A percentile compares a stretch with the other conserved stretches of the same genome.
phyloP scores from a whole-genome alignment of 2,888 invertebrate species.

The Diarsia brunnea region DNA sequence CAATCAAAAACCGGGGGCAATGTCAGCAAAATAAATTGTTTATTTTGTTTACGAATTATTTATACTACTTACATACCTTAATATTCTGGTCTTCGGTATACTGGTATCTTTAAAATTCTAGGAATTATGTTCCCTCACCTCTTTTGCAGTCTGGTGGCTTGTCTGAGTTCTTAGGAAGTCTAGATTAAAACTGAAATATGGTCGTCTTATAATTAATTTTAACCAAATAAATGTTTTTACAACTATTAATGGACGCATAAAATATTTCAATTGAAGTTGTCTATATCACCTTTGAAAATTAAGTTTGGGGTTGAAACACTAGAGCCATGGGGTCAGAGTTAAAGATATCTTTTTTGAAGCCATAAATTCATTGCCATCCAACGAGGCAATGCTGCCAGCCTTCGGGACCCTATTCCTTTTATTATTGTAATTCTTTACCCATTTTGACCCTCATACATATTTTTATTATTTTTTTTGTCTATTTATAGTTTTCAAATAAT shows the following conservation, averaged over 20 bases:
- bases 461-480: too few relatives aligned
- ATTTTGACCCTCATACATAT: neutral
- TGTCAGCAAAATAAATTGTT: neutral
- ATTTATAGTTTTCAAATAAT: neutral
- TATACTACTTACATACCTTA: neutral
- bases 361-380: too few relatives aligned
- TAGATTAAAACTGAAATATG: too few relatives aligned
- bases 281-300: neutral
- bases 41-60: neutral
- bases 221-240: neutral
- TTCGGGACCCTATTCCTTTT: too few relatives aligned
- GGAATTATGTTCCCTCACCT: neutral
- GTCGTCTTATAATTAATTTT: too few relatives aligned
- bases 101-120: neutral
- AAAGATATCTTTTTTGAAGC: too few relatives aligned
- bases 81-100: neutral
- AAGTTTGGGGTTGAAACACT: neutral
- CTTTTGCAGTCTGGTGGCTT: neutral
- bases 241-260: neutral
- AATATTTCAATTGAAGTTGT: neutral
- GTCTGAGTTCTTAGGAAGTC: neutral
- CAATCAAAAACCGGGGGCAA: neutral
- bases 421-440: too few relatives aligned
- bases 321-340: neutral
- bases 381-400: neutral